Base-by-base conservation (phyloP, 2,113 vertebrate species). In the Cebus imitator region DNA sequence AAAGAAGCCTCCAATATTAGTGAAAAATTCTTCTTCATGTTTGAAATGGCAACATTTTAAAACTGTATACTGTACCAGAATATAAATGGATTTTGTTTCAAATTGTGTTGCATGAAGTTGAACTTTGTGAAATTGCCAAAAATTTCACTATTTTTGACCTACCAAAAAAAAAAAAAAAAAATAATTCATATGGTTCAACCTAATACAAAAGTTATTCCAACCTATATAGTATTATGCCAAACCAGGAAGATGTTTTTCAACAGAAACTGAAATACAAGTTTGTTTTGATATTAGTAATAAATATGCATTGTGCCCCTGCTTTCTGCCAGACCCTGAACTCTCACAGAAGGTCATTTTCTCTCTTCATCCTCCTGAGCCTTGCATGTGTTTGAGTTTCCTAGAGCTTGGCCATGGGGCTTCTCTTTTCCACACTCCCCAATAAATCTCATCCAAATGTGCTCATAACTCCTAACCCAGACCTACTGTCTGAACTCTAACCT, bases 91-190 rank as follows among this genome's bases (percentile, higher is more conserved):
- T 75, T 87, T 83, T 57, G 16, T 91, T 84, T 32, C 45, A 91
- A 76, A 66, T 79, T 72, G 20, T 52, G 23, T 90, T 93, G 23
- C 70, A 23, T 90, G 57, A 91, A 9, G 18, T 86, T 91, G 48
- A 96, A 43, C 6, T 87, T 94, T 6, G 90, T 87, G 43, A 90
- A 95, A 91, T 92, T 95, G n/a, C 68, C 17, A 32, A 35, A 32
- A 32, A 57, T 55, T 84, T 91, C 61, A 58, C 68, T 83, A 25
- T 37, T 93, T 83, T 57, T 78, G 23, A 90, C 30, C 40, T 90
- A 61, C 23, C n/a, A 45, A 70, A 58, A 37, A 64, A 40, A 40
- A 40, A 40, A 40, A 48, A 55, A 40, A 48, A 55, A 43, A 35
- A 21, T 30, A 68, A 3, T 73, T 94, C 9, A 43, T 37, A 18